A percentile compares a stretch with the other conserved stretches of the same genome.
These are phyloP conservation scores for Hapalemur alaotrensis DNA, from an alignment of 2,797 vertebrate genomes.

Conservation along the genomic window DNA sequence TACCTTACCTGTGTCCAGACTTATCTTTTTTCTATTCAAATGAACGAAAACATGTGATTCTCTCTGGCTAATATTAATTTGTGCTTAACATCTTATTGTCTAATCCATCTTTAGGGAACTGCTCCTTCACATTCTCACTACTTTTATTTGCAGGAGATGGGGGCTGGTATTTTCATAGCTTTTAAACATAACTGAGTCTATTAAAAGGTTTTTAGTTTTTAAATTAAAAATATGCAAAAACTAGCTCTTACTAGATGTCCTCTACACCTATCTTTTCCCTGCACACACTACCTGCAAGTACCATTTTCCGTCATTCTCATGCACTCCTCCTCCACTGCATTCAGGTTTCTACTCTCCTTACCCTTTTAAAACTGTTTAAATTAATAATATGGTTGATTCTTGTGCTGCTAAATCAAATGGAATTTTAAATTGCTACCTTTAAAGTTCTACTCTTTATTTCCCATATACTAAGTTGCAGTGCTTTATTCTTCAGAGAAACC, in stretches of 20 bases:
- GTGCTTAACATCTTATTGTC: accelerated
- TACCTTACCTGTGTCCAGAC: not conserved
- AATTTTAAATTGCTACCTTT: not conserved
- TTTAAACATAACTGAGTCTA: not conserved
- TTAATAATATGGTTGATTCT: not conserved
- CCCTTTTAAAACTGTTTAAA: not conserved
- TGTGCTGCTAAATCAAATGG: not conserved
- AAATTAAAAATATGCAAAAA: not conserved
- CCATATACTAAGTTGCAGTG: not conserved
- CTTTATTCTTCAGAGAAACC: not conserved
- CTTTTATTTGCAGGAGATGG: accelerated
- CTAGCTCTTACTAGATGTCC: not conserved
- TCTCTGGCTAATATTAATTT: not conserved
- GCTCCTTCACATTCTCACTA: not conserved
- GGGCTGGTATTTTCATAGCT: not conserved
- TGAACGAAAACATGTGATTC: not conserved
- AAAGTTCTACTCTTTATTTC: not conserved
- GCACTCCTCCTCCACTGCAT: accelerated
- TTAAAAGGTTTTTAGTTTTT: not conserved
- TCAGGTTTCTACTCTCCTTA: not conserved
- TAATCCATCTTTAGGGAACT: not conserved
- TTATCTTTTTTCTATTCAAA: not conserved
- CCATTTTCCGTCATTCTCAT: not conserved
- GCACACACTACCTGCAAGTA: accelerated
- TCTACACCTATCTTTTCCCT: not conserved